phyloP scores from a whole-genome alignment of 2,797 vertebrate genomes.

The Eleutherodactylus coqui region DNA sequence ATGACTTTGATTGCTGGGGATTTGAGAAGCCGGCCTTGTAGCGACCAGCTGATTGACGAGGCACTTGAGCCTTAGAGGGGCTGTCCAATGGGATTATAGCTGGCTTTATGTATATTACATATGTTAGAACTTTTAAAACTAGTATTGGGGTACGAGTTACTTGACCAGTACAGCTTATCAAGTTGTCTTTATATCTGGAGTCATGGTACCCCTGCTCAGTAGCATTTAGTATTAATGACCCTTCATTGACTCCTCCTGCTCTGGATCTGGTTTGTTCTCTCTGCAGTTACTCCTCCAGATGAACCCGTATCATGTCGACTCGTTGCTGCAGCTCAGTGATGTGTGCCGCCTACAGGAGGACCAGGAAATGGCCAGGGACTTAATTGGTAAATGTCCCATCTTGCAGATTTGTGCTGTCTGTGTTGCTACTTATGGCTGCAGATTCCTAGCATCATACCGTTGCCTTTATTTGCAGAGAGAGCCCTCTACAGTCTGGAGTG shows the following conservation, averaged over 20 bases:
- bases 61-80: no score
- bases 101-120: no score
- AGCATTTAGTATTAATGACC: background rate
- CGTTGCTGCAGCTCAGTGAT: constrained; percentile 94
- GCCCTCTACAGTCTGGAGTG: constrained; percentile 94
- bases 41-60: no score
- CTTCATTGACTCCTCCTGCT: background rate
- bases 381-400: constrained; percentile 79
- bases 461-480: constrained; percentile 79
- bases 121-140: no score
- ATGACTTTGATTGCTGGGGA: no score
- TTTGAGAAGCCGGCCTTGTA: no score
- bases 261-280: background rate
- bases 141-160: no score
- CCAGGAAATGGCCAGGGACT: constrained; percentile 95
- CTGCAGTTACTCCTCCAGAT: constrained; percentile 88
- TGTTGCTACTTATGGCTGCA: background rate
- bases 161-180: background rate
- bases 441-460: background rate
- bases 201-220: background rate
- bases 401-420: background rate
- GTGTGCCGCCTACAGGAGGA: constrained; percentile 96
- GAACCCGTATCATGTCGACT: constrained; percentile 94
- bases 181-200: background rate
- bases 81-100: no score